A percentile compares a stretch with the other conserved stretches of the same genome.
phyloP scores from a whole-genome alignment of 2,888 invertebrate species.

The Anarsia innoxiella region DNA sequence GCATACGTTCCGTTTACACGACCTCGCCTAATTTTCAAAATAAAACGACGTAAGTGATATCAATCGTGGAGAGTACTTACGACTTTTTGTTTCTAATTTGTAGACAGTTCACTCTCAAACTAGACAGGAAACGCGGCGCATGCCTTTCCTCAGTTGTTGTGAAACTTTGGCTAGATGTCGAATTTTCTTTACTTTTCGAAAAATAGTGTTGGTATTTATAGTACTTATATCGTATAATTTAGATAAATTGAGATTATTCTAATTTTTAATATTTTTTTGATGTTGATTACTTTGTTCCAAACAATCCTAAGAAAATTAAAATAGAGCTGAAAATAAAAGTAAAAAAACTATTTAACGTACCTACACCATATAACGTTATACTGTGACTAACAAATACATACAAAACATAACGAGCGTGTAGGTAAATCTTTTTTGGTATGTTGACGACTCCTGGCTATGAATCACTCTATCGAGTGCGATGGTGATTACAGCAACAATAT shows the following conservation, averaged over 20 bases:
- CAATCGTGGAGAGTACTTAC: conserved; percentile 27
- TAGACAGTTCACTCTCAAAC: conserved; percentile 50
- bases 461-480: conserved; percentile 37
- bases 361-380: not conserved
- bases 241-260: too few species aligned
- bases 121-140: conserved; percentile 63
- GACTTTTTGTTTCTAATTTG: conserved; percentile 34
- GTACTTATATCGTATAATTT: too few species aligned
- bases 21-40: conserved; percentile 34
- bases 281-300: too few species aligned
- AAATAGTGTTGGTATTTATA: too few species aligned
- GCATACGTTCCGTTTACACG: conserved; percentile 52
- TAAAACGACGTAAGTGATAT: conserved; percentile 38
- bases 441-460: conserved; percentile 33
- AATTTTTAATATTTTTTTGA: too few species aligned
- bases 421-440: not conserved
- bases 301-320: too few species aligned
- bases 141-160: conserved; percentile 56
- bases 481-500: conserved; percentile 34
- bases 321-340: too few species aligned
- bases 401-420: not conserved
- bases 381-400: not conserved
- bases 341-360: not conserved
- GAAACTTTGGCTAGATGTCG: conserved; percentile 30
- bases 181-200: too few species aligned